Base-by-base conservation (phyloP, 2,797 vertebrate species). In the Jordanella pulchra region DNA sequence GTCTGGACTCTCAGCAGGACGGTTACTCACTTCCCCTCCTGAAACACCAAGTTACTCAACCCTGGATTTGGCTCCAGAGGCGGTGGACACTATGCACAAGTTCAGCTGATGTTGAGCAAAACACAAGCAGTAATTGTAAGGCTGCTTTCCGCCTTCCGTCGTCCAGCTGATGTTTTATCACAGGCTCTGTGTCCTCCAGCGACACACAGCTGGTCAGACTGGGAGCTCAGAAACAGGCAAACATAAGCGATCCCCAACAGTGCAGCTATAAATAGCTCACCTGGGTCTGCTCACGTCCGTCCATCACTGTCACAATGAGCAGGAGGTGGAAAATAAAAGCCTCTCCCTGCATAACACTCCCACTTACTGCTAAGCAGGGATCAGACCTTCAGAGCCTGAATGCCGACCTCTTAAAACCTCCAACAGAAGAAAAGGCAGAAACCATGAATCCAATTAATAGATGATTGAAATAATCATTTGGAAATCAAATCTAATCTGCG, bases 291-390 rank as follows among this genome's bases (percentile, higher is more conserved):
- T 61, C 51, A 47, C 9, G 50, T 61, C 70, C 25, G 84, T 87
- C 77, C 58, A 73, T 90, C 84, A 86, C 61, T 75, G 82, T 81
- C 84, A 73, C 47, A 25, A 35, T 21, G 0, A 18, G 71, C 60
- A 80, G 77, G 70, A 76, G 82, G 55, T 56, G 32, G 54, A 60
- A 63, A 63, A 69, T 60, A 42, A 68, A 63, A 69, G 35, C 5
- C 50, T 69, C 67, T 48, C 27, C 32, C 42, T 45, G 39, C 76
- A 56, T 76, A 75, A 64, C 80, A 76, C 64, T 3, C 55, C 54
- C 9, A 71, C 73, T 60, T 67, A 58, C 72, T n/a, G n/a, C n/a
- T n/a, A n/a, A n/a, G n/a, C n/a, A n/a, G n/a, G n/a, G n/a, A n/a
- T n/a, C n/a, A n/a, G n/a, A n/a, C n/a, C n/a, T 44, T 17, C 18